These are phyloP conservation scores for Cassiopea andromeda DNA, from an alignment of 30 jellyfish, hydroid and myxozoan genomes.

Conservation along the genomic window DNA sequence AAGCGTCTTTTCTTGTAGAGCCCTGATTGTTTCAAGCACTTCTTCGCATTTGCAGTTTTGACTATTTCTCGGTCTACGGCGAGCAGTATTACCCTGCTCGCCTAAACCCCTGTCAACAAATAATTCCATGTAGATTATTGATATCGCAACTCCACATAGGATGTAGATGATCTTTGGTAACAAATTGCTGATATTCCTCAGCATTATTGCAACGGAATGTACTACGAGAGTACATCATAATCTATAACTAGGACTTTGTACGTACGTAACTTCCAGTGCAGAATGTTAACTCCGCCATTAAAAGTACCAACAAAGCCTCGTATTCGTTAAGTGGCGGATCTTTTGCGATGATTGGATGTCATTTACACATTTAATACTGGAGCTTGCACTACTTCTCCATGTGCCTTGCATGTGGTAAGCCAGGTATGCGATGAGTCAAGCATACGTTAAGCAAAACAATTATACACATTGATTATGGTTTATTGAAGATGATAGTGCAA, in stretches of 20 bases:
- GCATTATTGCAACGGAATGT: background rate
- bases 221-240: background rate
- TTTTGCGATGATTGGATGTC: too few species aligned
- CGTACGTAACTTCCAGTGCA: background rate
- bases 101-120: background rate
- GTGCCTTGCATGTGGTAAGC: too few species aligned
- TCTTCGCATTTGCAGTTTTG: conserved; percentile 3
- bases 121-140: conserved; percentile 7
- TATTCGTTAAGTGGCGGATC: too few species aligned
- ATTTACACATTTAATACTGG: too few species aligned
- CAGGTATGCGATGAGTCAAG: too few species aligned
- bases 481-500: too few species aligned
- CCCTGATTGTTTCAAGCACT: background rate
- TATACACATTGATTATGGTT: too few species aligned
- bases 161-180: conserved; percentile 6
- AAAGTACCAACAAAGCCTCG: background rate
- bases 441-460: too few species aligned
- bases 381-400: too few species aligned
- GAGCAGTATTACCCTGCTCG: background rate
- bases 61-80: background rate
- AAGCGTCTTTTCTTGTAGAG: background rate
- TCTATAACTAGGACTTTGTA: background rate
- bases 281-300: background rate
- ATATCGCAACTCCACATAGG: conserved; percentile 20
- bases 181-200: background rate